These are phyloP conservation scores for Ricordea florida DNA, from an alignment of 92 coral and sea anemone genomes.

Conservation along the genomic window DNA sequence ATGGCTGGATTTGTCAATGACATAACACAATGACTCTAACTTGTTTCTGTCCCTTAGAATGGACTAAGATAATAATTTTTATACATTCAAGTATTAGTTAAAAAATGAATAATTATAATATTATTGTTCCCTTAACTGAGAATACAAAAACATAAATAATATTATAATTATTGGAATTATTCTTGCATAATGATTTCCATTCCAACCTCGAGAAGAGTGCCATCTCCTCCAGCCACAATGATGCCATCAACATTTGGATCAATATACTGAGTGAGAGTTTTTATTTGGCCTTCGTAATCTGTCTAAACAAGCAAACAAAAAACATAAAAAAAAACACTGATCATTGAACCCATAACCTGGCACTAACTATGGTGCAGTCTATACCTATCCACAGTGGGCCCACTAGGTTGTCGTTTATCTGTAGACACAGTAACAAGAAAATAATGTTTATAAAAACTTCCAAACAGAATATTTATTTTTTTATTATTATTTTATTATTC, in stretches of 20 bases:
- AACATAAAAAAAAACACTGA: not conserved
- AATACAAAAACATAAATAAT: not conserved
- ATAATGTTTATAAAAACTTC: too few relatives aligned
- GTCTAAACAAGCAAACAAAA: slow-evolving; percentile 55
- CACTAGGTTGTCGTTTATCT: too few relatives aligned
- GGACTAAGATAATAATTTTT: not conserved
- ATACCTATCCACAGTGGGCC: too few relatives aligned
- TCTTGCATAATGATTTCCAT: not conserved
- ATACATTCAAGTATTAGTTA: not conserved
- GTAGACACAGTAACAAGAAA: too few relatives aligned
- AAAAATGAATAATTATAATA: not conserved
- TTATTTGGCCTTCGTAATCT: slow-evolving; percentile 98
- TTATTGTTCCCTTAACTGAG: not conserved
- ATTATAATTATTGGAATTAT: not conserved
- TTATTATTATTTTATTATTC: too few relatives aligned
- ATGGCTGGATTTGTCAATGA: too few relatives aligned
- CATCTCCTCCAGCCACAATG: slow-evolving; percentile 98
- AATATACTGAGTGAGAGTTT: slow-evolving; percentile 89
- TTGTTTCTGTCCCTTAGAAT: too few relatives aligned
- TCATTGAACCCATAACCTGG: too few relatives aligned
- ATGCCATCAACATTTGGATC: slow-evolving; percentile 98
- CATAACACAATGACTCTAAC: too few relatives aligned
- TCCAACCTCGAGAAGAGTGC: slow-evolving; percentile 91
- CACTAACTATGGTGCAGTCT: too few relatives aligned
- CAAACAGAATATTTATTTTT: too few relatives aligned